These are phyloP conservation scores for Branchinecta lynchi DNA, from an alignment of 1,140 invertebrate genomes.

Conservation along the genomic window DNA sequence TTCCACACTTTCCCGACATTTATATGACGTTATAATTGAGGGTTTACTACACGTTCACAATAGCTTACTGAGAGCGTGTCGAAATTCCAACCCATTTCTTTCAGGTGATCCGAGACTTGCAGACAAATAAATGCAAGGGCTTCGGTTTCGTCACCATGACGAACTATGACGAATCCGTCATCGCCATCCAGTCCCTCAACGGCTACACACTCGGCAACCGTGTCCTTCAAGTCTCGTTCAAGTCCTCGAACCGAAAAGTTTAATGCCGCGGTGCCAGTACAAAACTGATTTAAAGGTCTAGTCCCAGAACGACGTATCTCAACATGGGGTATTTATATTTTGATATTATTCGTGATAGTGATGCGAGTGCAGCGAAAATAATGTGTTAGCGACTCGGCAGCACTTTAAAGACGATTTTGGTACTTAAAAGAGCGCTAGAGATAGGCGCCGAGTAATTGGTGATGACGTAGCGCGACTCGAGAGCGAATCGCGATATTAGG, in stretches of 20 bases:
- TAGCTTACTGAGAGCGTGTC: too few species aligned
- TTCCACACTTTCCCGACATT: too few species aligned
- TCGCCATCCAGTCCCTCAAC: constrained; percentile 93
- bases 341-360: background rate
- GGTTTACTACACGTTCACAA: too few species aligned
- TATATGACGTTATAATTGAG: too few species aligned
- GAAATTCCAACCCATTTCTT: background rate
- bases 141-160: constrained; percentile 99
- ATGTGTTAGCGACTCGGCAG: too few species aligned
- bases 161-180: constrained; percentile 94
- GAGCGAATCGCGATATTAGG: too few species aligned
- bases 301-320: background rate
- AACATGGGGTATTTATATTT: background rate
- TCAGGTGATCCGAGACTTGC: constrained; percentile 76
- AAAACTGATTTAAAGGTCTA: constrained; percentile 8
- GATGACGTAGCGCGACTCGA: too few species aligned
- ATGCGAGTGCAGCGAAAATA: too few species aligned
- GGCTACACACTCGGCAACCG: constrained; percentile 93
- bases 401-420: too few species aligned
- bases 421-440: too few species aligned
- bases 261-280: constrained; percentile 13
- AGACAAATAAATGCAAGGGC: constrained; percentile 98
- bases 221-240: constrained; percentile 96
- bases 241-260: constrained; percentile 32
- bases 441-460: too few species aligned